phyloP scores from a whole-genome alignment of 2,888 invertebrate genomes.

The Himalopsyche anomala region DNA sequence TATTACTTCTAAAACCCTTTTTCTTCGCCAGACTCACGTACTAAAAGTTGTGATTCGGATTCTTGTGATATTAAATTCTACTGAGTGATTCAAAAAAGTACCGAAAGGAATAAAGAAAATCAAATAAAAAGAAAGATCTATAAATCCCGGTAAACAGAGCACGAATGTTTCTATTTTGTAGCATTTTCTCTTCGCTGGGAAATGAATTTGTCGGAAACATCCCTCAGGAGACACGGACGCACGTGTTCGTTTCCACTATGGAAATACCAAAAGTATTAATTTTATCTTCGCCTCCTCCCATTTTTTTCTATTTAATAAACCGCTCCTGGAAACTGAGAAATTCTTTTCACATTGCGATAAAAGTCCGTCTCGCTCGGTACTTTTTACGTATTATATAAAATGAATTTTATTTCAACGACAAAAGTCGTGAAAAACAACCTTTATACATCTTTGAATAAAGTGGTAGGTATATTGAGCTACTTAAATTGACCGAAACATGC shows the following conservation, averaged over 20 bases:
- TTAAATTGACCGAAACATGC: too few species aligned
- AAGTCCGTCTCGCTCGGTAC: neutral
- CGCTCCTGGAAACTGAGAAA: neutral
- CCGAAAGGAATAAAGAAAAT: neutral
- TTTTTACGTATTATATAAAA: neutral
- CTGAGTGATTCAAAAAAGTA: constrained; percentile 3
- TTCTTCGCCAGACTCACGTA: neutral
- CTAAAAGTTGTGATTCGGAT: neutral
- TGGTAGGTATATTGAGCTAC: too few species aligned
- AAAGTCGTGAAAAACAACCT: too few species aligned
- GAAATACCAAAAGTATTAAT: neutral
- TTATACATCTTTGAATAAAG: too few species aligned
- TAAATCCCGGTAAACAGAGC: constrained; percentile 5
- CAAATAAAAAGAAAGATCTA: constrained; percentile 10
- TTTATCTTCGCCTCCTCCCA: neutral
- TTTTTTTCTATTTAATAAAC: neutral
- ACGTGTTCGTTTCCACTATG: neutral
- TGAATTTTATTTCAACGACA: too few species aligned
- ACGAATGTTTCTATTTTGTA: neutral
- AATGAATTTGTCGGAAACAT: neutral
- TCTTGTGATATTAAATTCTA: constrained; percentile 13
- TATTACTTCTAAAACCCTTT: neutral
- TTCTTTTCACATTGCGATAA: neutral
- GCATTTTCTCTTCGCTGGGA: neutral
- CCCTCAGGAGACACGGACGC: neutral